phyloP scores from a whole-genome alignment of 2,888 invertebrate genomes.

The Stegophylla sp. region DNA sequence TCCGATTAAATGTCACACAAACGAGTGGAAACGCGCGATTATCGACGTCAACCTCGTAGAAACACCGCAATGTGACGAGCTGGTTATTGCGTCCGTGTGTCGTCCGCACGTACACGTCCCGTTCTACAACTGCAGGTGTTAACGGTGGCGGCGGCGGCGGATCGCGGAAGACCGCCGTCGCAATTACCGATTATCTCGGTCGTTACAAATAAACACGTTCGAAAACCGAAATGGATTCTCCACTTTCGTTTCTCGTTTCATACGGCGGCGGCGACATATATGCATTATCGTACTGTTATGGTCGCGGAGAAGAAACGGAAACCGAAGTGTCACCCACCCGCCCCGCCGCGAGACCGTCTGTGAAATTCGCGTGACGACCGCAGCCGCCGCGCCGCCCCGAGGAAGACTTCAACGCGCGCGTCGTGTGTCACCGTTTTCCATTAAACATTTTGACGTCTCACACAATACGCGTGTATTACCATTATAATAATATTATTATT shows the following conservation, averaged over 20 bases:
- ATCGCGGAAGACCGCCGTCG: not conserved
- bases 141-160: slow-evolving; percentile 16
- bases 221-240: slow-evolving; percentile 49
- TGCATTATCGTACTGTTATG: not conserved
- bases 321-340: not conserved
- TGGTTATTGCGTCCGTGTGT: not conserved
- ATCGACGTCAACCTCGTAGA: too few relatives aligned
- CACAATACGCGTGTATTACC: too few relatives aligned
- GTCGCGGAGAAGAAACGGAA: slow-evolving; percentile 48
- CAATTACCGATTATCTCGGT: slow-evolving; percentile 57
- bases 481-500: too few relatives aligned
- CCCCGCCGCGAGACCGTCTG: not conserved
- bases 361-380: too few relatives aligned
- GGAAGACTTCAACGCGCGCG: too few relatives aligned
- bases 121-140: not conserved
- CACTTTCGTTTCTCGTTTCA: slow-evolving; percentile 53
- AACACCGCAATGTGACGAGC: slow-evolving; percentile 2
- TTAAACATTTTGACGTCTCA: too few relatives aligned
- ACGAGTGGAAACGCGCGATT: not conserved
- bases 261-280: not conserved
- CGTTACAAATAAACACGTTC: slow-evolving; percentile 33
- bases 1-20: too few relatives aligned
- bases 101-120: slow-evolving; percentile 28
- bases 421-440: too few relatives aligned
- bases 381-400: too few relatives aligned